Conservation (phyloP, 2,888 invertebrate genomes). For the Hyposoter didymator region DNA sequence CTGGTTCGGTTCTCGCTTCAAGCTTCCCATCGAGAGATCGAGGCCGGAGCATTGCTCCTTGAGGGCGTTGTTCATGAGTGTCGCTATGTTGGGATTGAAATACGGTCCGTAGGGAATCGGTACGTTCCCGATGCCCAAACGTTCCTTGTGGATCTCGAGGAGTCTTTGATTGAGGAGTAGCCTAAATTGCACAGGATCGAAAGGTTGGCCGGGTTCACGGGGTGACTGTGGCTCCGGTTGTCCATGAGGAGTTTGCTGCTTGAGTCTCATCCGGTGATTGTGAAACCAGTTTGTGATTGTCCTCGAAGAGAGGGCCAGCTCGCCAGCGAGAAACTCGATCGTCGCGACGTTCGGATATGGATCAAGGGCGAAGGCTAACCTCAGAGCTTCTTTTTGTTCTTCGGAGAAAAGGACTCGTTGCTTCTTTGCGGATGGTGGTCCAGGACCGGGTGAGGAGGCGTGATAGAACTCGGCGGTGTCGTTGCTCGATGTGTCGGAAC, state of each 20-base stretch:
- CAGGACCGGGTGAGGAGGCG: constrained; percentile 91
- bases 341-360: constrained; percentile 99
- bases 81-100: constrained; percentile 92
- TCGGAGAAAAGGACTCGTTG: constrained; percentile 98
- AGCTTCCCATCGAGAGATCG: constrained; percentile 93
- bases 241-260: constrained; percentile 94
- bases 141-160: constrained; percentile 94
- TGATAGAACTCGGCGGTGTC: constrained; percentile 95
- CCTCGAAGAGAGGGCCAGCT: constrained; percentile 95
- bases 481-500: constrained; percentile 94
- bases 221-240: constrained; percentile 90
- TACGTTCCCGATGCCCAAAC: constrained; percentile 91
- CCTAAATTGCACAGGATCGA: constrained; percentile 96
- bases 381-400: constrained; percentile 98
- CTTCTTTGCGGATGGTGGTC: constrained; percentile 95
- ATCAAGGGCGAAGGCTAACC: constrained; percentile 97
- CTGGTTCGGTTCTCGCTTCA: constrained; percentile 91
- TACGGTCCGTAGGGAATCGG: constrained; percentile 92
- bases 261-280: constrained; percentile 99
- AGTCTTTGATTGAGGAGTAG: constrained; percentile 95
- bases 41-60: constrained; percentile 94
- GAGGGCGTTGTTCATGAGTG: constrained; percentile 89
- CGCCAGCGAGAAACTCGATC: constrained; percentile 97
- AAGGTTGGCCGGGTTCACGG: constrained; percentile 91
- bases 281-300: constrained; percentile 99